Conservation (phyloP, 37 sponge, comb jelly and placozoan genomes). For the Eunapius fragilis region DNA sequence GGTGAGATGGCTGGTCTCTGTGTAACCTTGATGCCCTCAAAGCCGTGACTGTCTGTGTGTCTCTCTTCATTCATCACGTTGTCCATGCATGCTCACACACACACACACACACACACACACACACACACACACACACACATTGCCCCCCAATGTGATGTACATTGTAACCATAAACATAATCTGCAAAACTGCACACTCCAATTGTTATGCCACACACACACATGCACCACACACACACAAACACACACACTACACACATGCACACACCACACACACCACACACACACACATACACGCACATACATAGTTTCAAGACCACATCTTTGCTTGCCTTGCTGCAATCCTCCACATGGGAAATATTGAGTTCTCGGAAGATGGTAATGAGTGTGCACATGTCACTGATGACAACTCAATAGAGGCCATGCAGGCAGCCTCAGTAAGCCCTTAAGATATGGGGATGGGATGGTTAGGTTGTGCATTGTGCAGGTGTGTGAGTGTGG, state of each 20-base stretch:
- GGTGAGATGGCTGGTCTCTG: neutral
- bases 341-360: conserved; percentile 76
- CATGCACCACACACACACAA: neutral
- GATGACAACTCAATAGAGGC: conserved; percentile 28
- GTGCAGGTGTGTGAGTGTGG: too few species aligned
- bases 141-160: too few species aligned
- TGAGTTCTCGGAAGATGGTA: conserved; percentile 61
- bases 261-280: conserved; percentile 15
- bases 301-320: conserved; percentile 39
- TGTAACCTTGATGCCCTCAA: too few species aligned
- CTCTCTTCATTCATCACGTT: too few species aligned
- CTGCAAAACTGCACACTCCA: too few species aligned
- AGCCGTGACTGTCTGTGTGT: too few species aligned
- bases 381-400: conserved; percentile 50
- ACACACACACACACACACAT: too few species aligned
- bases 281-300: neutral
- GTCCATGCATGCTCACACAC: neutral
- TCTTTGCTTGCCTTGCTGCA: conserved; percentile 51
- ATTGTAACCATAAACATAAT: too few species aligned
- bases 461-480: too few species aligned
- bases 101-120: conserved; percentile 9
- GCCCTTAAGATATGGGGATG: too few species aligned
- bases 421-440: conserved; percentile 38
- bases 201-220: too few species aligned
- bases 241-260: conserved; percentile 13